These are phyloP conservation scores for Littorina saxatilis DNA, from an alignment of 1,140 invertebrate species.

Conservation along the genomic window DNA sequence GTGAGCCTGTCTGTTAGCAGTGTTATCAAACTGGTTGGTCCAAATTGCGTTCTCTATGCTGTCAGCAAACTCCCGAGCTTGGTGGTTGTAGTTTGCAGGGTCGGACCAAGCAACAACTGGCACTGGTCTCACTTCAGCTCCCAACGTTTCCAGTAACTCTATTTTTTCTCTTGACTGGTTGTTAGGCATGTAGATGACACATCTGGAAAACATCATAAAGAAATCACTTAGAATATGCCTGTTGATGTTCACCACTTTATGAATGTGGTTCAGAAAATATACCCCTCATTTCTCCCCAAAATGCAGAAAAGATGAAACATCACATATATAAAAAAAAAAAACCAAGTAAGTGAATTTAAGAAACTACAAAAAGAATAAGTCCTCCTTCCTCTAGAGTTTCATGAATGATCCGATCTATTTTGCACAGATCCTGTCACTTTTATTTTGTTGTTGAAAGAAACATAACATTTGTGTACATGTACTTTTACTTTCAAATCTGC, in stretches of 20 bases:
- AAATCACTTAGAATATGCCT: too few relatives aligned
- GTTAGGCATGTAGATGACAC: conserved; percentile 77
- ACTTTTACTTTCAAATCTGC: too few relatives aligned
- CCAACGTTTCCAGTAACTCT: conserved; percentile 71
- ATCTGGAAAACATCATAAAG: neutral
- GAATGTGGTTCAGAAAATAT: too few relatives aligned
- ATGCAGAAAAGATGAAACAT: neutral
- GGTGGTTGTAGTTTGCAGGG: conserved; percentile 74
- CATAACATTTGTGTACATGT: too few relatives aligned
- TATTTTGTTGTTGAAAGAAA: too few relatives aligned
- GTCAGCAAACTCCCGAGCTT: conserved; percentile 73
- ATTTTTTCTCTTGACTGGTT: conserved; percentile 76
- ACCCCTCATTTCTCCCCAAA: too few relatives aligned
- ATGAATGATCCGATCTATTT: too few relatives aligned
- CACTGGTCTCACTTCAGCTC: conserved; percentile 69
- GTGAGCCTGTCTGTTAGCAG: conserved; percentile 75
- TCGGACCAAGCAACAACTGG: conserved; percentile 73
- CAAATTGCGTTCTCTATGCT: conserved; percentile 74
- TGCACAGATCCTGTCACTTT: too few relatives aligned
- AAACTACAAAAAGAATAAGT: too few relatives aligned
- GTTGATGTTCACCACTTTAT: too few relatives aligned
- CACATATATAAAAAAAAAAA: neutral
- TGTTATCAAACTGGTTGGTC: conserved; percentile 77
- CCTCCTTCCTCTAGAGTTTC: too few relatives aligned
- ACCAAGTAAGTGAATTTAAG: too few relatives aligned